Evolutionary conservation across 2,888 invertebrate genomes (phyloP), one percentile per base, ranked within the genome.

Genomic region (Nomada ferruginata): DNA sequence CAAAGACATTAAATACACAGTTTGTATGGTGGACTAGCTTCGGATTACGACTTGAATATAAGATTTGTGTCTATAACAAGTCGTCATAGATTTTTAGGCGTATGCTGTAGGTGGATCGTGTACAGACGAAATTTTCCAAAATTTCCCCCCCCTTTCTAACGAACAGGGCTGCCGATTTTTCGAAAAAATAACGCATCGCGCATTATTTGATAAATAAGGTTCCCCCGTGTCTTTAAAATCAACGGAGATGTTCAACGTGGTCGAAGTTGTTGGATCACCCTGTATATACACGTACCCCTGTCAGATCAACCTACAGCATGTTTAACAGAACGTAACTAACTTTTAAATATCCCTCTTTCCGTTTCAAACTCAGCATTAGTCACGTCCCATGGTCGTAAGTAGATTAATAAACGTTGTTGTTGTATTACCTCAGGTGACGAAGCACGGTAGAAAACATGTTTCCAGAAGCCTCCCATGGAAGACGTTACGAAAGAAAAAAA

Each of bases 1-100:
- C 86, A 85, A 86, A 85, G 85, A 87, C 79, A 88, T 89, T 90
- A 89, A 90, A 89, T 90, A 90, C 15, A 47, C 85, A 88, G 79
- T 89, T 92, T 89, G 72, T 88, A 89, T 87, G 91, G 85, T 90
- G 90, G 91, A 91, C 91, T 91, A 91, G 90, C 87, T 92, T 91
- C 87, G 83, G 85, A 89, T 87, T 80, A 88, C 84, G 89, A 90
- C 88, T 90, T 88, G 85, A 83, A 78, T 80, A 47, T 13, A 79
- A 83, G 77, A 86, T 78, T 84, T 84, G 75, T 79, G 53, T 84
- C 84, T 85, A 85, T 76, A 84, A 76, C 87, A 87, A 90, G 86
- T 84, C 87, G 86, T 86, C 79, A 83, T 72, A 86, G 81, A 76
- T 47, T 47, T 86, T 88, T 89, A 87, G 85, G 84, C 83, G 74